Base-by-base conservation (phyloP, 2,888 invertebrate genomes). In the Acronicta leporina region DNA sequence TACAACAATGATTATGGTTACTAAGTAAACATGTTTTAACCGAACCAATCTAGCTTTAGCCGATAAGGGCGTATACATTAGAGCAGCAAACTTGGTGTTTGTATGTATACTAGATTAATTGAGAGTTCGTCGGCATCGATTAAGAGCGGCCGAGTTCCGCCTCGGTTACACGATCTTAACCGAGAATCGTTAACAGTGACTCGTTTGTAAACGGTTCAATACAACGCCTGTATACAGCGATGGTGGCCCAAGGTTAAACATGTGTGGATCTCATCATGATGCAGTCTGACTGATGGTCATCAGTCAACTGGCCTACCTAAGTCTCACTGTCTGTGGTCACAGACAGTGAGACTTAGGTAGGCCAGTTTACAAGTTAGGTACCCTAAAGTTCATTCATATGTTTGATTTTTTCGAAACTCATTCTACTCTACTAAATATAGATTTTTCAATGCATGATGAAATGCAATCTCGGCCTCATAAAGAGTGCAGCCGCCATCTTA, bases 101-200 rank as follows among this genome's bases (percentile, higher is more conserved):
- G 33, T 33, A 33, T 3, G 11, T 33, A 33, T 0, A 7, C 7
- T 7, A 1, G 20, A 4, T 20, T 20, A 20, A 20, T 4, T 20
- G 20, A 20, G 20, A 20, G 20, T 4, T 7, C 11, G 33, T 33
- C 33, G 35, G 13, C 15, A 41, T 27, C 27, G 49, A 49, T 27
- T 25, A 27, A 41, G 25, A 15, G 15, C 27, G 30, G 38, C 48
- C 7, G 38, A n/a, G 16, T 25, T 38, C 38, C 43, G 41, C 41
- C 30, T 15, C 14, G 40, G 14, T 14, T 30, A 15, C 50, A 42
- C 16, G 11, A 11, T n/a, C 11, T 30, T 15, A 48, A n/a, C 41
- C 25, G 41, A 13, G 25, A 25, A 25, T 50, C 25, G 30, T 27
- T 41, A 41, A 49, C n/a, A 30, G 10, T 44, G 48, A 9, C 33